These are phyloP conservation scores for Macrotis lagotis DNA, from an alignment of 2,113 vertebrate species.

Conservation along the genomic window DNA sequence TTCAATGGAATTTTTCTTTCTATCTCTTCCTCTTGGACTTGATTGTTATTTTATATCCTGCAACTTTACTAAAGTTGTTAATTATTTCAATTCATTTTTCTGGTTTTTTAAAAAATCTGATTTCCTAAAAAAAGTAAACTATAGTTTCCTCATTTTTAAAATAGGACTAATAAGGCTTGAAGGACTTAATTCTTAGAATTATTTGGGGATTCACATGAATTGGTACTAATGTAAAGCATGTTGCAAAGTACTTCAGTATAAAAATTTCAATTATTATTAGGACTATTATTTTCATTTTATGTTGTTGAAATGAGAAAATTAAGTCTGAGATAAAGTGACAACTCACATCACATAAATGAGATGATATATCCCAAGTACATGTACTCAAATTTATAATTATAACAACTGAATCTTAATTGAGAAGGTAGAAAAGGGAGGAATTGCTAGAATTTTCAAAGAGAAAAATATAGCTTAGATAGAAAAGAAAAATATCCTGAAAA, in stretches of 20 bases:
- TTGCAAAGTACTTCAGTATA: neutral
- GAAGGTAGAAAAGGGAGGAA: neutral
- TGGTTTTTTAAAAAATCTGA: neutral
- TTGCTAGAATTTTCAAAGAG: neutral
- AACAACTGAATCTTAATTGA: neutral
- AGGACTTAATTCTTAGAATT: neutral
- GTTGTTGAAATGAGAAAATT: neutral
- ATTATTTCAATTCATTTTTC: neutral
- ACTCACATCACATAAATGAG: neutral
- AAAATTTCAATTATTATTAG: neutral
- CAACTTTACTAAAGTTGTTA: neutral
- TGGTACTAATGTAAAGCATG: neutral
- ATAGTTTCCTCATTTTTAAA: neutral
- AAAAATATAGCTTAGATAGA: neutral
- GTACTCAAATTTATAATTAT: neutral
- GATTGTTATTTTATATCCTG: neutral
- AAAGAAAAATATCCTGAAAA: neutral
- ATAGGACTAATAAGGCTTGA: neutral
- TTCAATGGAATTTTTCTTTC: neutral
- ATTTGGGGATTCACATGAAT: neutral
- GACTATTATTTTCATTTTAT: neutral
- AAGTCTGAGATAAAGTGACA: neutral
- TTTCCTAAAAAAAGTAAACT: neutral
- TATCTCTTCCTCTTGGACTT: neutral
- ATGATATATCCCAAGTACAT: neutral